Percentiles rank a stretch among this genome's conserved stretches.
Conservation (phyloP, 2,888 invertebrate genomes). For the Tipula confusa region DNA sequence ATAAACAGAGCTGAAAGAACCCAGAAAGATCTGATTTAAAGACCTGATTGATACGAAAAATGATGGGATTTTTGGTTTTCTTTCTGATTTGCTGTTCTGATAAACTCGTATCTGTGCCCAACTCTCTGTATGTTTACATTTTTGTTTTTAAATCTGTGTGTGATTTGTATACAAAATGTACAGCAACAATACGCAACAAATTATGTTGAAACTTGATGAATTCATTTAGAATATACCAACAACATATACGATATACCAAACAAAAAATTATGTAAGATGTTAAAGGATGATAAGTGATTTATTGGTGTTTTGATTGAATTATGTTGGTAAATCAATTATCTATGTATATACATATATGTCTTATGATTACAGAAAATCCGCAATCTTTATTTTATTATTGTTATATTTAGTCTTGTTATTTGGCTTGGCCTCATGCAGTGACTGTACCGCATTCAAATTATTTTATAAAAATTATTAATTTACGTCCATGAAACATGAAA, state of each 20-base stretch:
- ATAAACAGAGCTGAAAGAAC: neutral
- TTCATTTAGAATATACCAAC: neutral
- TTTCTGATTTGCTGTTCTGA: neutral
- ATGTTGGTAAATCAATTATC: neutral
- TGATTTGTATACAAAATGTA: neutral
- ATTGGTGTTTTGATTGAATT: neutral
- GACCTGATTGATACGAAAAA: constrained; percentile 5
- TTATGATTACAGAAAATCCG: neutral
- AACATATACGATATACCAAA: neutral
- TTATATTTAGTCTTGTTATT: neutral
- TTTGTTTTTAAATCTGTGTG: neutral
- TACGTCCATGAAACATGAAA: neutral
- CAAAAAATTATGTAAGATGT: neutral
- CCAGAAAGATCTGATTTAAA: neutral
- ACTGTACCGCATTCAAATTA: neutral
- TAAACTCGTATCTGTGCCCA: neutral
- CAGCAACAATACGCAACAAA: neutral
- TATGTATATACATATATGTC: neutral
- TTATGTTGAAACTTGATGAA: neutral
- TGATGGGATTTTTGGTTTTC: neutral
- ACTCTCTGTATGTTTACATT: neutral
- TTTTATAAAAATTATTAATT: neutral
- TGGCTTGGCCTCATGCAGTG: neutral
- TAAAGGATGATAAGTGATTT: neutral
- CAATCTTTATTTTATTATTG: neutral